Percentiles rank a stretch among this genome's conserved stretches.
These are phyloP conservation scores for Actias luna DNA, from an alignment of 2,888 invertebrate species.

Conservation along the genomic window DNA sequence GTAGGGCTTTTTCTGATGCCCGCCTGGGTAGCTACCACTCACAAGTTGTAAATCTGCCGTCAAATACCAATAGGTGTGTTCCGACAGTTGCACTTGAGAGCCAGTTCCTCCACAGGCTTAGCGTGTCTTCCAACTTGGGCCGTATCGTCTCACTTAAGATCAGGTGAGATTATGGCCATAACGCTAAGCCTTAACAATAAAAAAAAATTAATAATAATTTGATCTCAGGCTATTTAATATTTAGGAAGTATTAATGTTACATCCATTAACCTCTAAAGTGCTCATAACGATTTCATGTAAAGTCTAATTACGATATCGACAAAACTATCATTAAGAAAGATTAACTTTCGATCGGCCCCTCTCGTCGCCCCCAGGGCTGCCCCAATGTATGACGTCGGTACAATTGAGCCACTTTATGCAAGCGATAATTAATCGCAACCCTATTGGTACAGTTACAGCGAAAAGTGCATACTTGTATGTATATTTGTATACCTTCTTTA, in stretches of 20 bases:
- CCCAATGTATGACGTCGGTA: slow-evolving; percentile 1
- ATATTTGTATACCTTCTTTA: not conserved
- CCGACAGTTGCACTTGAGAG: too few relatives aligned
- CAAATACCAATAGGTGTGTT: too few relatives aligned
- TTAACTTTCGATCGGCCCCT: slow-evolving; percentile 5
- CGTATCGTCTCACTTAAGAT: too few relatives aligned
- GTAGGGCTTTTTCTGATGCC: too few relatives aligned
- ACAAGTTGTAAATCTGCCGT: too few relatives aligned
- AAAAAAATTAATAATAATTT: too few relatives aligned
- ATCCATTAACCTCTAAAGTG: not conserved
- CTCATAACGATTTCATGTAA: not conserved
- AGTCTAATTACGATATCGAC: not conserved
- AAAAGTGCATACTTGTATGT: not conserved
- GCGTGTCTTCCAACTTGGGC: too few relatives aligned
- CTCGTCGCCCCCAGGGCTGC: slow-evolving; percentile 11
- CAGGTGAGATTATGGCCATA: too few relatives aligned
- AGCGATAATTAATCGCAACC: slow-evolving; percentile 18
- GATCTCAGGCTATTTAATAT: too few relatives aligned
- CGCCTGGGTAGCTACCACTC: too few relatives aligned
- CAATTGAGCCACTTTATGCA: slow-evolving; percentile 18
- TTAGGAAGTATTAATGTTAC: not conserved
- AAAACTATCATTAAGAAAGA: not conserved
- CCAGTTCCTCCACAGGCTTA: too few relatives aligned
- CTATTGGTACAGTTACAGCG: slow-evolving; percentile 1
- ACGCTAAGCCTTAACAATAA: too few relatives aligned